Conservation (phyloP, 2,797 vertebrate genomes). For the Gastrophryne carolinensis region DNA sequence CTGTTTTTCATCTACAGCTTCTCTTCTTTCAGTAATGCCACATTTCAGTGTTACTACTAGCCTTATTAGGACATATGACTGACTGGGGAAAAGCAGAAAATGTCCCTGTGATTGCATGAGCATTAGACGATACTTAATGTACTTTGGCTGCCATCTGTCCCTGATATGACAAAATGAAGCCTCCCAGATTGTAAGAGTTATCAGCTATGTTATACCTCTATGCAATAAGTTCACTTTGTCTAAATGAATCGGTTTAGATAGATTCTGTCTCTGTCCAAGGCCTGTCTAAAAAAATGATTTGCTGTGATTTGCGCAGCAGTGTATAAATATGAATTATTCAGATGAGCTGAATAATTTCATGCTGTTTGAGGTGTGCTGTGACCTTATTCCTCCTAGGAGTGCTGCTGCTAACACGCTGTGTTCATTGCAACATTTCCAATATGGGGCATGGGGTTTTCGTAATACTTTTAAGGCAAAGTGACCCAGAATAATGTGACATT, state of each 20-base stretch:
- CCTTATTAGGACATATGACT: too few species aligned
- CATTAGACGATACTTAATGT: too few species aligned
- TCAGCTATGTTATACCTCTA: too few species aligned
- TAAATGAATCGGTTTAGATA: conserved; percentile 10
- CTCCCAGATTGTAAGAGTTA: too few species aligned
- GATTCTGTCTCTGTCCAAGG: conserved; percentile 40
- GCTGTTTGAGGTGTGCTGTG: conserved; percentile 42
- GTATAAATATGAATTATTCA: conserved; percentile 50
- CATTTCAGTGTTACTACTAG: too few species aligned
- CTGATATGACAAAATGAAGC: too few species aligned
- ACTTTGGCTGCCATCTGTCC: too few species aligned
- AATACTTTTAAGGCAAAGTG: not conserved
- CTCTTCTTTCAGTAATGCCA: too few species aligned
- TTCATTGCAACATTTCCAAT: conserved; percentile 3
- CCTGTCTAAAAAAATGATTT: conserved; percentile 5
- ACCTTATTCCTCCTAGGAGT: conserved; percentile 31
- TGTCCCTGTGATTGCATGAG: too few species aligned
- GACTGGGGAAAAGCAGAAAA: too few species aligned
- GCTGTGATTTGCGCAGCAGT: conserved; percentile 22
- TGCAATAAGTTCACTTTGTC: too few species aligned
- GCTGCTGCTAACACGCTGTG: not conserved
- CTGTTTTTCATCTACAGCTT: too few species aligned
- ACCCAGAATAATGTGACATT: conserved; percentile 11
- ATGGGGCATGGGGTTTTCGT: not conserved
- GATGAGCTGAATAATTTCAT: conserved; percentile 47